Percentiles rank a stretch among this genome's conserved stretches.
phyloP scores from a whole-genome alignment of 2,113 vertebrate genomes.

The Dromiciops gliroides region DNA sequence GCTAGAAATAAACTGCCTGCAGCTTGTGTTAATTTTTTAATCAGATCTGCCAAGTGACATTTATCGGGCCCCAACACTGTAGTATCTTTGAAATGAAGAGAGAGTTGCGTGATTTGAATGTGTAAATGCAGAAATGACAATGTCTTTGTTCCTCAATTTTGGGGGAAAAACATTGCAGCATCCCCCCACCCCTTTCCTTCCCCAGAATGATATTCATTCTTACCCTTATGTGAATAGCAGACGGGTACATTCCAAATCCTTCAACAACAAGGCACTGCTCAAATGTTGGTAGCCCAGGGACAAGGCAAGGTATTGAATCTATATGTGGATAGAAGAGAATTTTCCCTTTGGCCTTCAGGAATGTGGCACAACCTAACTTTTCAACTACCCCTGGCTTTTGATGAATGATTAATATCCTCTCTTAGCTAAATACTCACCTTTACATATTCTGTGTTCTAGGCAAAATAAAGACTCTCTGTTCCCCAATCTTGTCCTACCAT shows the following conservation, averaged over 20 bases:
- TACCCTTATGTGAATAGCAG: neutral
- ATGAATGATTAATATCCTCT: neutral
- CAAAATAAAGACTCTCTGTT: neutral
- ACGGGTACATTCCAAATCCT: neutral
- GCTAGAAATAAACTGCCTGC: constrained; percentile 15
- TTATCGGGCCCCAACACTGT: constrained; percentile 38
- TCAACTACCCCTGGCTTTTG: neutral
- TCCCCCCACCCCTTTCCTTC: neutral
- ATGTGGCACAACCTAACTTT: neutral
- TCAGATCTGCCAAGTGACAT: constrained; percentile 46
- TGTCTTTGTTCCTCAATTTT: neutral
- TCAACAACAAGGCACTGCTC: neutral
- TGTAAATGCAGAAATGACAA: neutral
- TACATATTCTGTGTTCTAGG: neutral
- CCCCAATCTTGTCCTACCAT: neutral
- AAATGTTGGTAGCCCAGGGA: neutral
- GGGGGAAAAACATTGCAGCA: neutral
- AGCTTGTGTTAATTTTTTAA: constrained; percentile 21
- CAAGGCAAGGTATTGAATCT: neutral
- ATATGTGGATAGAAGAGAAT: neutral
- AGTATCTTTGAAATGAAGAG: neutral
- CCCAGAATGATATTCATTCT: neutral
- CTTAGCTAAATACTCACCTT: neutral
- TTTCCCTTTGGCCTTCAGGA: neutral
- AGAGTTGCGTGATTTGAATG: neutral